Percentiles rank a stretch among this genome's conserved stretches.
Conservation (phyloP, 1,140 invertebrate genomes). For the Melipona quadrifasciata region DNA sequence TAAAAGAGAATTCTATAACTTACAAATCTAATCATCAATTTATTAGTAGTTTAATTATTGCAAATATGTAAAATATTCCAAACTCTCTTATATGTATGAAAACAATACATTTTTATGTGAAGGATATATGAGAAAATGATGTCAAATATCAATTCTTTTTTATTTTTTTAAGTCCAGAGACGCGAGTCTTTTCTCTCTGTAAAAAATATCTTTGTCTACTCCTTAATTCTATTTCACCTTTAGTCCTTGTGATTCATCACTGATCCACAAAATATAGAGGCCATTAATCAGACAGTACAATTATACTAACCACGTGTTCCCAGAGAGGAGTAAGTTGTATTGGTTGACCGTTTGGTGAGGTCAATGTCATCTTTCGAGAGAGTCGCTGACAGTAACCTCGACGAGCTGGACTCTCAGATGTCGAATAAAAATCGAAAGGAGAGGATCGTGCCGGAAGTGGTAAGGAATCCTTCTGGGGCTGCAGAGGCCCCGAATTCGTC, state of each 20-base stretch:
- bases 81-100: too few species aligned
- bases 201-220: background rate
- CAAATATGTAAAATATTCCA: background rate
- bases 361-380: conserved; percentile 69
- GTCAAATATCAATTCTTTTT: background rate
- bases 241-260: background rate
- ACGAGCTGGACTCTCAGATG: conserved; percentile 1
- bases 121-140: background rate
- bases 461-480: conserved; percentile 68
- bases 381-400: conserved; percentile 60
- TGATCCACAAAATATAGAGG: background rate
- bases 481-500: conserved; percentile 67
- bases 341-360: conserved; percentile 68
- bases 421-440: conserved; percentile 30
- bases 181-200: background rate
- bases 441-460: conserved; percentile 51
- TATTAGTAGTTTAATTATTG: too few species aligned
- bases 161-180: background rate
- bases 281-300: background rate
- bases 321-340: conserved; percentile 88
- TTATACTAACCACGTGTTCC: conserved; percentile 87
- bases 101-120: background rate
- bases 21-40: too few species aligned
- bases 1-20: too few species aligned
- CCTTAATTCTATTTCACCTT: background rate